Evolutionary conservation across 2,888 invertebrate species (phyloP).

Genomic region (Ochropleura leucogaster): DNA sequence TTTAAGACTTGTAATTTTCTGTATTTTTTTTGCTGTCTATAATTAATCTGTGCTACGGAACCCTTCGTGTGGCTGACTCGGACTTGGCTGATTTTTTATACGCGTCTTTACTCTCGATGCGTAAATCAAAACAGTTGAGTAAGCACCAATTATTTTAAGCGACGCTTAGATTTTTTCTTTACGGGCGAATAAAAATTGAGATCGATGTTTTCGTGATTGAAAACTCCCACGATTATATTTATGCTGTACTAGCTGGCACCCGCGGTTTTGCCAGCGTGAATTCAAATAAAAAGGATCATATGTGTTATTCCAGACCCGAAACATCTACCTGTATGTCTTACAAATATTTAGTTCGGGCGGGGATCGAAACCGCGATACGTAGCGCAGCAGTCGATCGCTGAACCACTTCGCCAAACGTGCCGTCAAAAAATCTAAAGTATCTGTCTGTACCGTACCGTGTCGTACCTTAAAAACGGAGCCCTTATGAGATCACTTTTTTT

Average conservation of each 20-base stretch:
- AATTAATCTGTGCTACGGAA: background rate
- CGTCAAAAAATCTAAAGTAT: no score
- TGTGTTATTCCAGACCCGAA: no score
- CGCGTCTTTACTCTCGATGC: conserved; percentile 37
- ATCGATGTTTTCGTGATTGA: conserved; percentile 23
- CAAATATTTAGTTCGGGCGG: no score
- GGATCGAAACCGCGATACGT: no score
- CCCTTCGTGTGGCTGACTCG: background rate
- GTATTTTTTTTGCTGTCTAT: background rate
- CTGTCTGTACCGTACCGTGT: no score
- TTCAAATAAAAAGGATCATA: no score
- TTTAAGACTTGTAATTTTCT: background rate
- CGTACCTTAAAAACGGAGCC: no score
- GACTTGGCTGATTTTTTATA: conserved; percentile 27
- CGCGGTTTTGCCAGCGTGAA: no score
- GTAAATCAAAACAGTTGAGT: conserved; percentile 56
- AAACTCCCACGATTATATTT: conserved; percentile 12
- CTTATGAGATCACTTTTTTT: no score
- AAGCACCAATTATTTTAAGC: conserved; percentile 60
- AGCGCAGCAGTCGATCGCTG: no score
- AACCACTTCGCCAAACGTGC: no score
- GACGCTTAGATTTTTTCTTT: conserved; percentile 51
- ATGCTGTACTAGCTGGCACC: background rate
- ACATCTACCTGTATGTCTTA: no score
- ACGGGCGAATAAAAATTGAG: conserved; percentile 27